Evolutionary conservation across 2,888 invertebrate genomes (phyloP).

Genomic region (Argyra leucocephala): DNA sequence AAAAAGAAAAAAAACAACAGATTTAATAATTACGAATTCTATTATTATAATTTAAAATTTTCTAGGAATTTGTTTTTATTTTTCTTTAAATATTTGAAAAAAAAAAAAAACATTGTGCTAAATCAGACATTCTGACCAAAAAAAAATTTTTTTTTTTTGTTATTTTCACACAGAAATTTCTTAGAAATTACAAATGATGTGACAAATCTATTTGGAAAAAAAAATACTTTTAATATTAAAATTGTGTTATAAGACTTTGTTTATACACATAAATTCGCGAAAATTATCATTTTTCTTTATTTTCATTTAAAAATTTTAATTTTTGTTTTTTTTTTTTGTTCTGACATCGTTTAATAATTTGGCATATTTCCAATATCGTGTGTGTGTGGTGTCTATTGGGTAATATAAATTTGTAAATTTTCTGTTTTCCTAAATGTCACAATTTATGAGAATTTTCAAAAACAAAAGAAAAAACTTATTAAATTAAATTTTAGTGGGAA

Average conservation of each 20-base stretch:
- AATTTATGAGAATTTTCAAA: neutral
- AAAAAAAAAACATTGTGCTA: too few species aligned
- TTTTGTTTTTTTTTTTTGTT: neutral
- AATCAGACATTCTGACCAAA: neutral
- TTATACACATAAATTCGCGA: neutral
- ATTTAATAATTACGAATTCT: too few species aligned
- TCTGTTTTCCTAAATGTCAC: neutral
- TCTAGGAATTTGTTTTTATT: too few species aligned
- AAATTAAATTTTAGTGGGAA: too few species aligned
- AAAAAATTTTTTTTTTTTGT: neutral
- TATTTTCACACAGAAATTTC: neutral
- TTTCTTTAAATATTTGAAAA: too few species aligned
- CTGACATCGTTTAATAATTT: neutral
- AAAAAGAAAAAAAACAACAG: too few species aligned
- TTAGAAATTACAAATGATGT: neutral
- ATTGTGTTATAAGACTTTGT: too few species aligned
- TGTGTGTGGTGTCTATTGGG: neutral
- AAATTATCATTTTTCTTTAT: neutral
- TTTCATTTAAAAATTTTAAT: neutral
- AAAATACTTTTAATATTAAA: too few species aligned
- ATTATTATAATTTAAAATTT: too few species aligned
- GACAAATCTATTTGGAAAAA: neutral
- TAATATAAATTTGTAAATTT: neutral
- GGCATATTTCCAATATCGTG: neutral
- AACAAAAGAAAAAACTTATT: neutral